A percentile compares a stretch with the other conserved stretches of the same genome.
These are phyloP conservation scores for Pomacea maculata DNA, from an alignment of 1,140 invertebrate genomes.

Conservation along the genomic window DNA sequence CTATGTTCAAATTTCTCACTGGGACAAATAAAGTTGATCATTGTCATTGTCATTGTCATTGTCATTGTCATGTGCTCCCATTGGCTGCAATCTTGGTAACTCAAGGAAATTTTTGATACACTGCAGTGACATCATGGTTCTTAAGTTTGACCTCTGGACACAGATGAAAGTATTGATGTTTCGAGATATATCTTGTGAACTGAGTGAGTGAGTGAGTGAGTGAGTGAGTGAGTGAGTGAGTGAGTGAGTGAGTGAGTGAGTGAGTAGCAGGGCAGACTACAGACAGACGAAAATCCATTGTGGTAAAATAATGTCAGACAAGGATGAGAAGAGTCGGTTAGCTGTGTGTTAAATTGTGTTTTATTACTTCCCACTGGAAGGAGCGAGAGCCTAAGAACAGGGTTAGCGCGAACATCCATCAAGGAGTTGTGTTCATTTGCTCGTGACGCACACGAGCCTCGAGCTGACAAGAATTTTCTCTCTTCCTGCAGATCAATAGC, in stretches of 20 bases:
- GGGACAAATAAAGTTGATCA: no score
- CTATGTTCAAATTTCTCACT: no score
- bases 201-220: conserved; percentile 12
- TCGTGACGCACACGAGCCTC: background rate
- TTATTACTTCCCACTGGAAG: background rate
- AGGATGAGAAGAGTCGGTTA: background rate
- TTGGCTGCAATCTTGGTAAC: no score
- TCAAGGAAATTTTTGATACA: no score
- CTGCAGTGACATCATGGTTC: no score
- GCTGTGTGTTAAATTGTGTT: no score
- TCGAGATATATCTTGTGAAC: background rate
- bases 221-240: conserved; percentile 11
- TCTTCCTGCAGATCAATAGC: background rate
- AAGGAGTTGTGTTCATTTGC: background rate
- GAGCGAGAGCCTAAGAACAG: background rate
- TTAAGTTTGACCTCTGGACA: background rate
- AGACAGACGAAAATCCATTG: conserved; percentile 3
- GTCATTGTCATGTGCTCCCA: no score
- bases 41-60: no score
- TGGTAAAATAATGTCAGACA: conserved; percentile 3
- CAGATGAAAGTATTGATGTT: background rate
- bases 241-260: conserved; percentile 4
- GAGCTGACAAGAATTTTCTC: background rate
- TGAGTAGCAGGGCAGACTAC: background rate
- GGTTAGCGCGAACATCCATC: background rate